phyloP scores from a whole-genome alignment of 92 coral and sea anemone genomes.

The Anthopleura xanthogrammica region DNA sequence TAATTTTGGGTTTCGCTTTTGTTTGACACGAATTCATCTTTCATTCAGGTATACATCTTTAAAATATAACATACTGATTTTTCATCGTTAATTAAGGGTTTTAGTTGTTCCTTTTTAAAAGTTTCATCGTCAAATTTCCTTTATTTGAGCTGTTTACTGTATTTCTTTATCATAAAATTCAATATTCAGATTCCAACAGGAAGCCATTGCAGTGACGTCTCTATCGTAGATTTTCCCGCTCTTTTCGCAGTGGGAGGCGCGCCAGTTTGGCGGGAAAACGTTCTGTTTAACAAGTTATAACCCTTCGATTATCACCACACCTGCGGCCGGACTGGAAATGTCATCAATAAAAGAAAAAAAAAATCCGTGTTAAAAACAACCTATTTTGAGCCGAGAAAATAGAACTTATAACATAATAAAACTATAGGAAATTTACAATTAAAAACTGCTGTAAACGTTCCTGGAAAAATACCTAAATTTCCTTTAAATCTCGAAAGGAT shows the following conservation, averaged over 20 bases:
- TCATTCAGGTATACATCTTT: no score
- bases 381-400: background rate
- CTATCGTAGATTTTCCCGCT: constrained; percentile 7
- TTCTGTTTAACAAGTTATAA: background rate
- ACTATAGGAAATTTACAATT: background rate
- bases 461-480: background rate
- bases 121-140: background rate
- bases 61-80: no score
- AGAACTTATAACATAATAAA: background rate
- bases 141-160: background rate
- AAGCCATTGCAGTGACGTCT: background rate
- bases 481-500: background rate
- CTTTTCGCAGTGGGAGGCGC: constrained; percentile 12
- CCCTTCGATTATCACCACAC: background rate
- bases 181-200: background rate
- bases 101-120: no score
- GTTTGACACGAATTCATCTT: no score
- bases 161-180: background rate
- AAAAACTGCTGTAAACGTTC: background rate
- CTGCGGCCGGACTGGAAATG: background rate
- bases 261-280: constrained; percentile 9
- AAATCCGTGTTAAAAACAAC: background rate
- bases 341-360: background rate
- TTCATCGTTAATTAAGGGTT: no score
- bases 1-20: no score